Percentiles rank a stretch among this genome's conserved stretches.
Evolutionary conservation across 2,888 invertebrate genomes (phyloP).

Genomic region (Ophion ellenae): DNA sequence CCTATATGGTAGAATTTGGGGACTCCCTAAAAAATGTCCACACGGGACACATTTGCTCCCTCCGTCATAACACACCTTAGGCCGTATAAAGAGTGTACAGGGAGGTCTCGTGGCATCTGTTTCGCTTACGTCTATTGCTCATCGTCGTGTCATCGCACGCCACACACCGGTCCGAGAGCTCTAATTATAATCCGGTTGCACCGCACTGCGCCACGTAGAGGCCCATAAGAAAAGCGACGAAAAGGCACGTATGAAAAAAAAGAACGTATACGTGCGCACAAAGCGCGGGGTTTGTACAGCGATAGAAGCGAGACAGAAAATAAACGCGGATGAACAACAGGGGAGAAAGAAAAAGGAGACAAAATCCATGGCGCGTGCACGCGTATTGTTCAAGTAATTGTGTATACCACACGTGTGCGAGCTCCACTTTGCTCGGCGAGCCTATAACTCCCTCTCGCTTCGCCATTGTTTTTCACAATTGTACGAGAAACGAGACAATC

Average conservation of each 20-base stretch:
- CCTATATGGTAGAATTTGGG: too few species aligned
- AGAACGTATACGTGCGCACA: neutral
- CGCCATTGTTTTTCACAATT: slow-evolving; percentile 29
- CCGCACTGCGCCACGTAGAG: slow-evolving; percentile 67
- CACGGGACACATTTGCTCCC: neutral
- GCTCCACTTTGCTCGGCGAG: slow-evolving; percentile 39
- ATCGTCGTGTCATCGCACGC: slow-evolving; percentile 41
- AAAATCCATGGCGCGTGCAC: slow-evolving; percentile 61
- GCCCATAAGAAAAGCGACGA: slow-evolving; percentile 60
- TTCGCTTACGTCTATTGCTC: slow-evolving; percentile 5
- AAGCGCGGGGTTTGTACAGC: neutral
- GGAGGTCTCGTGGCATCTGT: slow-evolving; percentile 38
- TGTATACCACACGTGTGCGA: slow-evolving; percentile 64
- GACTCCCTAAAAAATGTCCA: too few species aligned
- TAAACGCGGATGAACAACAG: slow-evolving; percentile 20
- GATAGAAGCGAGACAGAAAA: slow-evolving; percentile 26
- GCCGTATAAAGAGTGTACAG: slow-evolving; percentile 8
- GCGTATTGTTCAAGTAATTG: slow-evolving; percentile 63
- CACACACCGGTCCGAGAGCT: slow-evolving; percentile 52
- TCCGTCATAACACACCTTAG: slow-evolving; percentile 2
- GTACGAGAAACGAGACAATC: slow-evolving; percentile 6
- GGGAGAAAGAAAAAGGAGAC: slow-evolving; percentile 24
- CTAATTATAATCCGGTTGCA: slow-evolving; percentile 69
- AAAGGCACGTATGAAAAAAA: slow-evolving; percentile 65
- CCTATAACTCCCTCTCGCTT: neutral